Evolutionary conservation across 2,113 vertebrate genomes (phyloP), one percentile per base, ranked within the genome.

Genomic region (Psephotus haematonotus): DNA sequence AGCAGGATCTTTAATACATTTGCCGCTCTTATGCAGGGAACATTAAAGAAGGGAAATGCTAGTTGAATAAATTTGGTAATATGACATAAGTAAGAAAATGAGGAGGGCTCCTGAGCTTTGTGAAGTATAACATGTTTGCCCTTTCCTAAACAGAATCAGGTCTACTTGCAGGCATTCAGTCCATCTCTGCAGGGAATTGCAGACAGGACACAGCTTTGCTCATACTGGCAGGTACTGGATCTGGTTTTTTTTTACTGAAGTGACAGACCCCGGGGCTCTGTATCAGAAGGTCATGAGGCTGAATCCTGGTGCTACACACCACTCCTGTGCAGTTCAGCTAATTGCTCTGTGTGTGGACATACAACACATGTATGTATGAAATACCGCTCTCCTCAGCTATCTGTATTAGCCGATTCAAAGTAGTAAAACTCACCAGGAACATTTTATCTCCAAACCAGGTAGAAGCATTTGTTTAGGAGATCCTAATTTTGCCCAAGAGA

Each of bases 171-270:
- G 50, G 27, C 27, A 70, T 60, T 82, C 65, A 72, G 57, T 20
- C 43, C 9, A 11, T 47, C 35, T 76, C 68, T 28, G 10, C 60
- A 46, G 59, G 27, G 44, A 90, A 39, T 1, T 63, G 28, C 65
- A 62, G 78, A 85, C 82, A 85, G 84, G 78, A 76, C 68, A 25
- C 90, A 96, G 75, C 79, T 95, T 92, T 95, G 81, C 55, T 95
- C 69, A 78, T 84, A 59, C 24, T 89, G 90, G 60, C 86, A 81
- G 50, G 35, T 84, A 25, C 47, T 28, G 17, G n/a, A 62, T 31
- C 22, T 57, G 10, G 10, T 0, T 20, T 59, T 76, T 72, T 55
- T 69, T 82, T 9, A 24, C 44, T 74, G 44, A 77, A 82, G 67
- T 50, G 25, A 3, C 59, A 43, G 67, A 43, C 35, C 25, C 29